Evolutionary conservation across 2,113 vertebrate species (phyloP).

Genomic region (Leptodactylus fuscus): DNA sequence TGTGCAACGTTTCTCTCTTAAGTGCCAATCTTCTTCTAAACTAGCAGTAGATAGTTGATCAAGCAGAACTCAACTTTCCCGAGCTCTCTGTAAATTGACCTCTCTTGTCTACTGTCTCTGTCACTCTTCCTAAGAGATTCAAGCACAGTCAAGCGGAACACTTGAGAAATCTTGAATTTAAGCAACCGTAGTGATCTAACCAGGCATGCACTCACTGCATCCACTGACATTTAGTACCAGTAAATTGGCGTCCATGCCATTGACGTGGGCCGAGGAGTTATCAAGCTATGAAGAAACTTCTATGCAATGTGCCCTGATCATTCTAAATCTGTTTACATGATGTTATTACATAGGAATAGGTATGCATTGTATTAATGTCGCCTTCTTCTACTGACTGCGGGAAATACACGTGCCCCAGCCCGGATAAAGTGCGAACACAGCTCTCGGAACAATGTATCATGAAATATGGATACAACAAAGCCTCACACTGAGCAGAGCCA

Average conservation of each 20-base stretch:
- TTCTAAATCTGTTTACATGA: background rate
- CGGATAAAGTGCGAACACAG: background rate
- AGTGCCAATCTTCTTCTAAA: background rate
- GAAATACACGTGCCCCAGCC: too few relatives aligned
- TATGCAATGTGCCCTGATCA: background rate
- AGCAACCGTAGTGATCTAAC: background rate
- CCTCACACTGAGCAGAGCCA: background rate
- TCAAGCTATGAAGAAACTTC: background rate
- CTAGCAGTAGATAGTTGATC: constrained; percentile 62
- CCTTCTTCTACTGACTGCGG: background rate
- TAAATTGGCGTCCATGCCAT: background rate
- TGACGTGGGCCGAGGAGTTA: background rate
- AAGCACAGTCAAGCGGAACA: constrained; percentile 38
- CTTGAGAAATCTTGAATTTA: background rate
- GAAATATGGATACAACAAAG: background rate
- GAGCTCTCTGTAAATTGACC: constrained; percentile 29
- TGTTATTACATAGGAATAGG: background rate
- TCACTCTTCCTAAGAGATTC: constrained; percentile 62
- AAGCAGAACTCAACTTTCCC: constrained; percentile 56
- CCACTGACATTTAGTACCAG: background rate
- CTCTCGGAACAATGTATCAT: background rate
- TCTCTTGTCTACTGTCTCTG: constrained; percentile 62
- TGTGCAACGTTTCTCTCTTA: background rate
- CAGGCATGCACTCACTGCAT: constrained; percentile 28
- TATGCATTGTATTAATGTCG: background rate